These are phyloP conservation scores for Sialis fuliginosa DNA, from an alignment of 2,888 invertebrate genomes.

Conservation along the genomic window DNA sequence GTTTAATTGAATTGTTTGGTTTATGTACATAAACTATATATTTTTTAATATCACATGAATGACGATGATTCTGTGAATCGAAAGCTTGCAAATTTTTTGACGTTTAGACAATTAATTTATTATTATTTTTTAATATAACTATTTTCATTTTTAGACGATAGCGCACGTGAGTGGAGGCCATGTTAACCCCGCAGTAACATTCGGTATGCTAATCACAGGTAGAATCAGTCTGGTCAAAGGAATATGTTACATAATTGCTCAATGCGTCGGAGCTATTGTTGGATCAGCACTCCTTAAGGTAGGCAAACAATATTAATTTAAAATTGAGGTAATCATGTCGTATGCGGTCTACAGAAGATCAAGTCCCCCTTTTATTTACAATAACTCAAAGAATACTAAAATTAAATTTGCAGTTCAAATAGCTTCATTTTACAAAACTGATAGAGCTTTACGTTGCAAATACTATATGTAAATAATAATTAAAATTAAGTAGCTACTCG, in stretches of 20 bases:
- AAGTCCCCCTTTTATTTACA: no score
- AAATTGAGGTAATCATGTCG: no score
- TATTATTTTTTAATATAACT: background rate
- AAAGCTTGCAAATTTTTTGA: no score
- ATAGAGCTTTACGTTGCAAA: no score
- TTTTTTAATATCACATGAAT: background rate
- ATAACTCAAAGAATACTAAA: no score
- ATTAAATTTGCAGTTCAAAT: no score
- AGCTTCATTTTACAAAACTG: no score
- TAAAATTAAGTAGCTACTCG: background rate
- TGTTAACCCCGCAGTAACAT: constrained; percentile 55
- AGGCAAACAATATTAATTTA: constrained; percentile 12
- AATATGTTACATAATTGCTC: constrained; percentile 41
- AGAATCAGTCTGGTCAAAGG: constrained; percentile 42
- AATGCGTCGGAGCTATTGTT: constrained; percentile 45
- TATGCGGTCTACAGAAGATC: no score
- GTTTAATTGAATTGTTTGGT: no score
- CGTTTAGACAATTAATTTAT: no score
- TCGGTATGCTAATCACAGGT: constrained; percentile 44
- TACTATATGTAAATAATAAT: background rate
- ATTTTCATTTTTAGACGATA: constrained; percentile 31
- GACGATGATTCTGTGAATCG: no score
- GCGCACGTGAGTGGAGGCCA: constrained; percentile 53
- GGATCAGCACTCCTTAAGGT: constrained; percentile 38
- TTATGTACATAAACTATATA: no score